Evolutionary conservation across 2,888 invertebrate species (phyloP).

Genomic region (Drosophila neotestacea): DNA sequence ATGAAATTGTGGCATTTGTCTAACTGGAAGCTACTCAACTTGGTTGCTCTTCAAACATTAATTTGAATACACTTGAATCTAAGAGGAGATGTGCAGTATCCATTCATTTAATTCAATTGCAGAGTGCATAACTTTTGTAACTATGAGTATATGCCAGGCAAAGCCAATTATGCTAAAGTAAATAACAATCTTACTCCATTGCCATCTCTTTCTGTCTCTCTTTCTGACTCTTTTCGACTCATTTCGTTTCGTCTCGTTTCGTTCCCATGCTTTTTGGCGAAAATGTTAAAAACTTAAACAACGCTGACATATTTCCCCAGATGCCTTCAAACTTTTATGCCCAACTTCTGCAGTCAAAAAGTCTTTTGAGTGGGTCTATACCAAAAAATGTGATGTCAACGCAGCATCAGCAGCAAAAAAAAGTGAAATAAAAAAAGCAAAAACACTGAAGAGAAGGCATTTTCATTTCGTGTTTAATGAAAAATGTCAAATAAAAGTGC

Average conservation of each 20-base stretch:
- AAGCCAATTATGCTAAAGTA: slow-evolving; percentile 74
- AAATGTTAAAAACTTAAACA: slow-evolving; percentile 80
- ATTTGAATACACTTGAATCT: slow-evolving; percentile 21
- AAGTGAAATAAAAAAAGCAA: slow-evolving; percentile 12
- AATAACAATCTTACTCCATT: slow-evolving; percentile 64
- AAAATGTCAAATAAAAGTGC: slow-evolving; percentile 80
- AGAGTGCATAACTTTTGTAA: slow-evolving; percentile 55
- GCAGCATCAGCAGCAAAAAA: slow-evolving; percentile 42
- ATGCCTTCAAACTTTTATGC: slow-evolving; percentile 76
- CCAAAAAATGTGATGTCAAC: slow-evolving; percentile 77
- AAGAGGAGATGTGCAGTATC: slow-evolving; percentile 12
- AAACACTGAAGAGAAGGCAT: slow-evolving; percentile 60
- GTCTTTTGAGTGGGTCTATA: slow-evolving; percentile 62
- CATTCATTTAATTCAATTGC: slow-evolving; percentile 66
- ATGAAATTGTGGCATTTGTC: background rate
- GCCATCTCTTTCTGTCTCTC: slow-evolving; percentile 7
- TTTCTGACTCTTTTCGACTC: slow-evolving; percentile 2
- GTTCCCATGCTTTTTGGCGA: slow-evolving; percentile 56
- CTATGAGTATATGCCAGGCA: slow-evolving; percentile 41
- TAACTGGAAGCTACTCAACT: background rate
- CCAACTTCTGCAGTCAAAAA: slow-evolving; percentile 55
- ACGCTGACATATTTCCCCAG: slow-evolving; percentile 79
- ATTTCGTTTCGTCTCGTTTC: slow-evolving; percentile 10
- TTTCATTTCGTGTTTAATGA: slow-evolving; percentile 79
- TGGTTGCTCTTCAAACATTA: slow-evolving; percentile 8